A percentile compares a stretch with the other conserved stretches of the same genome.
These are phyloP conservation scores for Umimayanthus kanabou DNA, from an alignment of 92 coral and sea anemone genomes.

Conservation along the genomic window DNA sequence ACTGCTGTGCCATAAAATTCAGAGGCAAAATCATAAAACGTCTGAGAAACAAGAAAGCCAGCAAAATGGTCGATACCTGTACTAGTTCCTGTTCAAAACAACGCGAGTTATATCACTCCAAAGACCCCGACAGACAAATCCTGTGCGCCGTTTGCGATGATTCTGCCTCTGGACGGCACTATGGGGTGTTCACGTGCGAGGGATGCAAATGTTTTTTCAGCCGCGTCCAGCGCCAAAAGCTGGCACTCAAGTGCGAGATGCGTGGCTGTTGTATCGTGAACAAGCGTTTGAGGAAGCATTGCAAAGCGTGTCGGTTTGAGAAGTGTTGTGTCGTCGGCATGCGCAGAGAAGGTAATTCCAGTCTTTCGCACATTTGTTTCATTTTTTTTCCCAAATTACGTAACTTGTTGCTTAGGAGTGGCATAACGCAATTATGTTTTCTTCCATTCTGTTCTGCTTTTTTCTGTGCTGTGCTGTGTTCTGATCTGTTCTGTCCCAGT, in stretches of 20 bases:
- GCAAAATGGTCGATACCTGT: not conserved
- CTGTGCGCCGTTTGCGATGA: conserved; percentile 27
- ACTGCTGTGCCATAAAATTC: not conserved
- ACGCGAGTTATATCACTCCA: not conserved
- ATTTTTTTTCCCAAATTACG: not conserved
- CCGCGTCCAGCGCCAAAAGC: not conserved
- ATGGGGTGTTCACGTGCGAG: conserved; percentile 34
- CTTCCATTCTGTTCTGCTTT: too few species aligned
- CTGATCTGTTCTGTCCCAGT: too few species aligned
- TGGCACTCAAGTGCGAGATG: not conserved
- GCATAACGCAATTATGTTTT: not conserved
- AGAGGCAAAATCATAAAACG: not conserved
- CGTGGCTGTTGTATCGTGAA: conserved; percentile 5
- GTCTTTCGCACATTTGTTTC: not conserved
- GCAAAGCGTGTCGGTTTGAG: conserved; percentile 33
- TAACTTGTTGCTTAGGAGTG: not conserved
- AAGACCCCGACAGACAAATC: not conserved
- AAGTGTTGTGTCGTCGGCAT: conserved; percentile 32
- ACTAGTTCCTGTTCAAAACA: not conserved
- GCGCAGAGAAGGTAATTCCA: conserved; percentile 10
- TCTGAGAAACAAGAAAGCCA: not conserved
- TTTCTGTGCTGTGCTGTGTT: too few species aligned
- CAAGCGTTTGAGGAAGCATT: not conserved
- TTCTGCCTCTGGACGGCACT: conserved; percentile 17
- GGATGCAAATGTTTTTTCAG: conserved; percentile 33